A percentile compares a stretch with the other conserved stretches of the same genome.
These are phyloP conservation scores for Trichoplax adhaerens DNA, from an alignment of 37 sponge, comb jelly and placozoan species.

Conservation along the genomic window DNA sequence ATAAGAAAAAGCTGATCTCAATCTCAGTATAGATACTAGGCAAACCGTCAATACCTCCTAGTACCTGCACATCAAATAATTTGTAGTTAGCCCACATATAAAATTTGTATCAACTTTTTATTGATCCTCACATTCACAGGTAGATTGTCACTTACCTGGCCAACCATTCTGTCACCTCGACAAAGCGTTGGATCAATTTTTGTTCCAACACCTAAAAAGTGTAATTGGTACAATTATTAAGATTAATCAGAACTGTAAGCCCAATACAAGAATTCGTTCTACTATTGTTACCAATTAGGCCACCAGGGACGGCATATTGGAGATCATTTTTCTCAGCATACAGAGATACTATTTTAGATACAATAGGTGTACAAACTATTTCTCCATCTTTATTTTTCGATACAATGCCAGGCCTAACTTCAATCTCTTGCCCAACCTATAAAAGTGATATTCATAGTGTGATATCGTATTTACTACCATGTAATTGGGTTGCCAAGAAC, in stretches of 20 bases:
- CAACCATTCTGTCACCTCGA: conserved; percentile 80
- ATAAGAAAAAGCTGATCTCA: conserved; percentile 82
- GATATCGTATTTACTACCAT: no score
- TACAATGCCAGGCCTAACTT: conserved; percentile 90
- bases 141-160: conserved; percentile 47
- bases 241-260: conserved; percentile 1
- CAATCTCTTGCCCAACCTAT: conserved; percentile 85
- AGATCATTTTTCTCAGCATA: conserved; percentile 87
- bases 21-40: conserved; percentile 83
- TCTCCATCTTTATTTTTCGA: conserved; percentile 68
- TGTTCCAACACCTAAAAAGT: conserved; percentile 71
- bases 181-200: conserved; percentile 93
- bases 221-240: no score
- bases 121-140: neutral
- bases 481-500: no score
- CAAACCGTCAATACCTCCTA: conserved; percentile 75
- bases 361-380: conserved; percentile 68
- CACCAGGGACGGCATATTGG: conserved; percentile 94
- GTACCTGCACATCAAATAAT: conserved; percentile 15
- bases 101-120: neutral
- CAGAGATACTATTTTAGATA: conserved; percentile 56
- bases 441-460: neutral
- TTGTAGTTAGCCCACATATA: neutral
- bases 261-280: neutral
- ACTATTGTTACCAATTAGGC: conserved; percentile 53